Evolutionary conservation across 2,113 vertebrate species (phyloP).

Genomic region (Sylvia atricapilla): DNA sequence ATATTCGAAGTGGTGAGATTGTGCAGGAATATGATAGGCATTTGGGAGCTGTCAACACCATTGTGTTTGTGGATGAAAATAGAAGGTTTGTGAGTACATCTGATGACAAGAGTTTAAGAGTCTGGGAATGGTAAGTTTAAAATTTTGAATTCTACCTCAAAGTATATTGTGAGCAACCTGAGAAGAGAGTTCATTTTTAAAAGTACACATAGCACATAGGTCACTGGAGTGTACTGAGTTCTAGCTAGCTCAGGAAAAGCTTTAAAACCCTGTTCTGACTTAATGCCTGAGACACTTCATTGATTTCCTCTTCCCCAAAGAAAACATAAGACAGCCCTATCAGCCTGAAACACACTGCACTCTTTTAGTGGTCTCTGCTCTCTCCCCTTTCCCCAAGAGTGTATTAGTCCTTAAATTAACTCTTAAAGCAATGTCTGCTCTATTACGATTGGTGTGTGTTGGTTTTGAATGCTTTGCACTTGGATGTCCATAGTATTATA

Average conservation of each 20-base stretch:
- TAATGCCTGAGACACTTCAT: background rate
- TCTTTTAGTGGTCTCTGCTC: background rate
- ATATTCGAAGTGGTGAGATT: slow-evolving; percentile 91
- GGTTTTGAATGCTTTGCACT: background rate
- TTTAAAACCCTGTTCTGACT: background rate
- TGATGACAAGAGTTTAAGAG: slow-evolving; percentile 95
- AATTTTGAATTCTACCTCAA: background rate
- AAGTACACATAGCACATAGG: background rate
- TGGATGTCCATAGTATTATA: background rate
- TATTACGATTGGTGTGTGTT: background rate
- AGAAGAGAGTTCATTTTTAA: background rate
- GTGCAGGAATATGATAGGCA: slow-evolving; percentile 98
- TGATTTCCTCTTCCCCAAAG: background rate
- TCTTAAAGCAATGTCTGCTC: background rate
- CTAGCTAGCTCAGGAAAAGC: background rate
- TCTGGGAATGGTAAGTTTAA: slow-evolving; percentile 96
- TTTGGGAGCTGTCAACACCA: slow-evolving; percentile 98
- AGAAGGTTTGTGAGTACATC: slow-evolving; percentile 98
- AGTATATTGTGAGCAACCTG: background rate
- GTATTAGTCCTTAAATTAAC: background rate
- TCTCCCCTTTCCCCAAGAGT: background rate
- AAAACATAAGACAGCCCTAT: background rate
- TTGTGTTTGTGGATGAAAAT: slow-evolving; percentile 99
- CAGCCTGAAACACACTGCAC: background rate
- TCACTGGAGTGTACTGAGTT: background rate